Evolutionary conservation across 2,888 invertebrate genomes (phyloP).

Genomic region (Prosopocoilus inquinatus): DNA sequence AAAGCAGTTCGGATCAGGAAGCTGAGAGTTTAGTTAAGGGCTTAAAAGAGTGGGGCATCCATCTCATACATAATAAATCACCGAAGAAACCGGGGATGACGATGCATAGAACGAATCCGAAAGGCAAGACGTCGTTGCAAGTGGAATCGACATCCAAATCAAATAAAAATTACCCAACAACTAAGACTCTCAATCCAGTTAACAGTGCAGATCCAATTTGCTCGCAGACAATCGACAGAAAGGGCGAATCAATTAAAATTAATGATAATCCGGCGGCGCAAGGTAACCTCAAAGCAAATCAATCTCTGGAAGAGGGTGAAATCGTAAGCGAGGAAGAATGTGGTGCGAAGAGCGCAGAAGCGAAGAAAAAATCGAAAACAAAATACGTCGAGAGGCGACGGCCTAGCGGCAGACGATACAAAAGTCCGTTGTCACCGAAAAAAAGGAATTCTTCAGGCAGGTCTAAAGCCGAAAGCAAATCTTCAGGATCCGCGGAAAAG

Average conservation of each 20-base stretch:
- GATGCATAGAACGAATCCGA: background rate
- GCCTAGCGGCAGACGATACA: too few species aligned
- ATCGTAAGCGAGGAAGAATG: conserved; percentile 11
- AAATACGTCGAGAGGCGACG: background rate
- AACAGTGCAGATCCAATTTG: too few species aligned
- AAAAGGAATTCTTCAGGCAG: too few species aligned
- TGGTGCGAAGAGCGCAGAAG: background rate
- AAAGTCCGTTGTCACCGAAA: too few species aligned
- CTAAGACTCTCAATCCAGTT: too few species aligned
- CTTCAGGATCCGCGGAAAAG: too few species aligned
- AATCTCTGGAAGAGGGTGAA: conserved; percentile 19
- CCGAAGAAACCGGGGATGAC: conserved; percentile 23
- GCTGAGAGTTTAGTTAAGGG: conserved; percentile 39
- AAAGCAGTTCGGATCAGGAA: conserved; percentile 28
- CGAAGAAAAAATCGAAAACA: conserved; percentile 1
- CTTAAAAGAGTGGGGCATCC: conserved; percentile 44
- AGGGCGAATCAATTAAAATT: too few species aligned
- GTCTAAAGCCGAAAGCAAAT: too few species aligned
- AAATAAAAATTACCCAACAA: too few species aligned
- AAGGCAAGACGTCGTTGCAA: background rate
- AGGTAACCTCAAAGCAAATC: too few species aligned
- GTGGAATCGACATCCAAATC: background rate
- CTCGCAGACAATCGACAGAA: too few species aligned
- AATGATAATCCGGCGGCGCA: too few species aligned
- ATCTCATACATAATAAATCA: conserved; percentile 41